These are phyloP conservation scores for Eutolmus rufibarbis DNA, from an alignment of 2,888 invertebrate species.

Conservation along the genomic window DNA sequence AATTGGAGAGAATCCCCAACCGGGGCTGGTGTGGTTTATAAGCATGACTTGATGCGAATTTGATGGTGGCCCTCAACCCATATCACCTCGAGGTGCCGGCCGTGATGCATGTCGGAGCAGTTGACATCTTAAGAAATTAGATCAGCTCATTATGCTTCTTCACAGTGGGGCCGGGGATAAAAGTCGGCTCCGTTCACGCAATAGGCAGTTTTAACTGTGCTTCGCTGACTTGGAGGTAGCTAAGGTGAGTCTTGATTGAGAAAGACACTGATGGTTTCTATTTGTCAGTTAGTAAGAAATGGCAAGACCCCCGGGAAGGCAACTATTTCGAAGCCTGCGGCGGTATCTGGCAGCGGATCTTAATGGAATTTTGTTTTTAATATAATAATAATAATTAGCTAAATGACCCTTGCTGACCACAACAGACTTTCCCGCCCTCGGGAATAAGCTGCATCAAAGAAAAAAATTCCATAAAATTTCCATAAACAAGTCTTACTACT, in stretches of 20 bases:
- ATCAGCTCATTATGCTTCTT: neutral
- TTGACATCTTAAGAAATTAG: neutral
- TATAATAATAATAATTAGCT: neutral
- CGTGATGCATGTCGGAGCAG: neutral
- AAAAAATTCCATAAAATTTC: no score
- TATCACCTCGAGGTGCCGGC: neutral
- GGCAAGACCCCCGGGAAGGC: neutral
- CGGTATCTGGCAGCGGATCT: neutral
- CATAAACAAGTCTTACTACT: no score
- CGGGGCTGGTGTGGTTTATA: neutral
- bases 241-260: neutral
- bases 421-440: neutral
- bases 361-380: neutral
- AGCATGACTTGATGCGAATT: neutral
- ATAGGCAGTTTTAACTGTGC: neutral
- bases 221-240: neutral
- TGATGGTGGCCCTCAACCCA: constrained; percentile 2
- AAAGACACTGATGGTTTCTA: neutral
- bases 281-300: neutral
- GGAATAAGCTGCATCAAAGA: neutral
- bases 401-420: neutral
- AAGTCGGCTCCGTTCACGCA: neutral
- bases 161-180: neutral
- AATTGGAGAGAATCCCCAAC: neutral
- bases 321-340: neutral